Conservation (phyloP, 2,797 vertebrate genomes). For the Cygnus olor region DNA sequence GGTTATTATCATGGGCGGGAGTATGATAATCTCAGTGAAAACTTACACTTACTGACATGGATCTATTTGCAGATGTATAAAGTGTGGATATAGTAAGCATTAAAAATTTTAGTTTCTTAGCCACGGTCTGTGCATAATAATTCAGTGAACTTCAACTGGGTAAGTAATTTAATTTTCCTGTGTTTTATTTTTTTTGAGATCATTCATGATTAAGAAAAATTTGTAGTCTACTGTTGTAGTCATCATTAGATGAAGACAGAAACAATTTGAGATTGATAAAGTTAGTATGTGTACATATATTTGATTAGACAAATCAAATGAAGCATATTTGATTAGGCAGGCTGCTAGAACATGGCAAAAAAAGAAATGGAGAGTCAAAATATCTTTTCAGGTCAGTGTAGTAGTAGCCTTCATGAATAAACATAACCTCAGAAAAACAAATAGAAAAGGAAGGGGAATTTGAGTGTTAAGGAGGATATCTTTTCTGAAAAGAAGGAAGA, state of each 20-base stretch:
- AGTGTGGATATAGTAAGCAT: background rate
- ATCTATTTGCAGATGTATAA: background rate
- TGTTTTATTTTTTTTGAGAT: background rate
- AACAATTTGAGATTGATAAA: background rate
- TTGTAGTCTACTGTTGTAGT: background rate
- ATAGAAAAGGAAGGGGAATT: background rate
- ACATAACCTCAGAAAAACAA: background rate
- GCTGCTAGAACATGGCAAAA: background rate
- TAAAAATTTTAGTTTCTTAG: background rate
- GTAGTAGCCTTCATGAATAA: background rate
- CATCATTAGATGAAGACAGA: background rate
- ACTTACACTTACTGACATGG: background rate
- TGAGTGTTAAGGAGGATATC: background rate
- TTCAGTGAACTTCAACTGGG: background rate
- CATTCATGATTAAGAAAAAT: background rate
- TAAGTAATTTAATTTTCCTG: background rate
- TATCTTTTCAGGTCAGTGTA: background rate
- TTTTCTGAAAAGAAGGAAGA: background rate
- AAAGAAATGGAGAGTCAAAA: background rate
- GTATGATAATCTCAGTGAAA: background rate
- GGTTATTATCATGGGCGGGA: background rate
- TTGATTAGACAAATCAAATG: background rate
- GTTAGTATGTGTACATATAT: background rate
- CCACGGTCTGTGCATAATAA: background rate
- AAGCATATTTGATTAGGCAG: background rate